phyloP scores from a whole-genome alignment of 2,113 vertebrate genomes.

The Ciconia maguari region DNA sequence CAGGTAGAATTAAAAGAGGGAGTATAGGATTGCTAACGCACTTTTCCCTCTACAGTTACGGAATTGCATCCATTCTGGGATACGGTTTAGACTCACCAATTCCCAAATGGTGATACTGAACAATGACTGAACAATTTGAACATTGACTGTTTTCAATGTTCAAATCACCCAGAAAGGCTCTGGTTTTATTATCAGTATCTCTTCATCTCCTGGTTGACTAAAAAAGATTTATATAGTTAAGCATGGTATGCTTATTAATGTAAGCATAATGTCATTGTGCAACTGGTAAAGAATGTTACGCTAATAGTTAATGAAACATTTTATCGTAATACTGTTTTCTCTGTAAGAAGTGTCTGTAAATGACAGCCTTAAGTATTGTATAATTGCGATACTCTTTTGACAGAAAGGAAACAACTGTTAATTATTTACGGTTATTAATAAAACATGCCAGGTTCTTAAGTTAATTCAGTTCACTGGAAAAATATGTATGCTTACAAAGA shows the following conservation, averaged over 20 bases:
- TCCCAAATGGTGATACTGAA: not conserved
- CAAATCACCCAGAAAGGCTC: not conserved
- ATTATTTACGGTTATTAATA: slow-evolving; percentile 26
- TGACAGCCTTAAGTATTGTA: not conserved
- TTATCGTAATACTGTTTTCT: not conserved
- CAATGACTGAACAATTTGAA: not conserved
- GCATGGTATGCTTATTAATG: not conserved
- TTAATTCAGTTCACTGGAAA: not conserved
- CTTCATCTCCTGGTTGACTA: not conserved
- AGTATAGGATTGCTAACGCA: not conserved
- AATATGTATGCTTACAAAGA: not conserved
- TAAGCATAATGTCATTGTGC: not conserved
- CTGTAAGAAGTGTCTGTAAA: not conserved
- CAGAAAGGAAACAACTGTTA: slow-evolving; percentile 11
- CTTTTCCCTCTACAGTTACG: not conserved
- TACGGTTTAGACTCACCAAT: fast-evolving
- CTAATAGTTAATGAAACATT: not conserved
- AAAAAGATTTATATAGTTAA: not conserved
- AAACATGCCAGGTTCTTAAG: not conserved
- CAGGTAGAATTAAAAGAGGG: not conserved
- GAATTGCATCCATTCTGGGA: not conserved
- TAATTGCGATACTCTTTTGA: not conserved
- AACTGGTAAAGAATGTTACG: not conserved
- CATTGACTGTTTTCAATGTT: not conserved
- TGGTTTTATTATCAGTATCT: not conserved